Evolutionary conservation across 2,797 vertebrate species (phyloP), one percentile per base, ranked within the genome.

Genomic region (Myoxocephalus aenaeus): DNA sequence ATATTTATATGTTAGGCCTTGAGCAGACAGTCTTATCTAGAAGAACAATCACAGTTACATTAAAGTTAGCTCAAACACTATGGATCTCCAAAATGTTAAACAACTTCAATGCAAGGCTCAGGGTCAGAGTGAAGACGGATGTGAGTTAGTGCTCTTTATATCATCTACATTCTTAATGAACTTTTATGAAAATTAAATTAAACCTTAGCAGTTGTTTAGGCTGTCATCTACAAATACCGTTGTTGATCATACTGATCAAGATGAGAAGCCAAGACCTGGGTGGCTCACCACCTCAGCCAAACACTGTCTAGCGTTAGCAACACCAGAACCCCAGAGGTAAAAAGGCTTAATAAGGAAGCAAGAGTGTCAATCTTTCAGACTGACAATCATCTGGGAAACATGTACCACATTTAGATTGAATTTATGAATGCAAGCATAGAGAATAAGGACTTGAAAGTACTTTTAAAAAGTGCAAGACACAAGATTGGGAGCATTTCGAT

Each of bases 1-100:
- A 78, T 78, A 18, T 70, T 79, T 72, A 84, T 51, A 70, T 77
- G 59, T 51, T 25, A 61, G n/a, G 27, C 58, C 48, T 77, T 53
- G 8, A 32, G 59, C 56, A 67, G 72, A 17, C 44, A 34, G 29
- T n/a, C 40, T 56, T 83, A 59, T 76, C 73, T 36, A 13, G 14
- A 70, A 53, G 8, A 53, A 73, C 36, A n/a, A 64, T 80, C 36
- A 29, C 13, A 70, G 22, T 29, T 29, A 25, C 25, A 22, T 15
- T 46, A 42, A 71, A 61, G 20, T 69, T 62, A 9, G 14, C 51
- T 54, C 46, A 53, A 53, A 73, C 53, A 7, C 27, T 4, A 15
- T 42, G 8, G 51, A 70, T 68, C 62, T 44, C 1, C 5, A 18
- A 53, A 25, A 25, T 38, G 20, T n/a, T 42, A 63, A 57, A 27